Evolutionary conservation across 2,888 invertebrate species (phyloP), one percentile per base, ranked within the genome.

Genomic region (Lampropteryx suffumata): DNA sequence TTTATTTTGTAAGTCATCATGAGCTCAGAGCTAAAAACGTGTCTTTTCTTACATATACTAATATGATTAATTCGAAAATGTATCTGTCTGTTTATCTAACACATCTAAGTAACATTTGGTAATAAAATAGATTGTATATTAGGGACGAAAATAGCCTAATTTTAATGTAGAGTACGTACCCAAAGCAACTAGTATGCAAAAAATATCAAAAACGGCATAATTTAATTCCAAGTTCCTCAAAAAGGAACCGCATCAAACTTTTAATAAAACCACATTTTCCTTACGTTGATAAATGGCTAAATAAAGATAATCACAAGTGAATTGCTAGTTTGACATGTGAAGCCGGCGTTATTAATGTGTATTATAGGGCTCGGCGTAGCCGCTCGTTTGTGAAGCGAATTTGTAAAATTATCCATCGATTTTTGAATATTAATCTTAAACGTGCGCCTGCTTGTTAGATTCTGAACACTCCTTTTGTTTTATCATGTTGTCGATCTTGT

Each of bases 291-390:
- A 85, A 87, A 86, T 82, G 71, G 69, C 77, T 82, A 85, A 86
- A 87, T 90, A 82, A 84, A 86, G 84, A 83, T 88, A 88, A 90
- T 86, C 79, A 76, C 75, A 76, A 71, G 75, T 59, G 78, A 78
- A 89, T 86, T 82, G 83, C 71, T 56, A 70, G 84, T 86, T 88
- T 89, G 89, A 88, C 88, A 88, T 80, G 87, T 67, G 80, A 78
- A 82, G 81, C 79, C 74, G 72, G 64, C 67, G 57, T 83, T 82
- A 90, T 88, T 85, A 83, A 89, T 89, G 88, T 83, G 75, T 87
- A 87, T 89, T 89, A 88, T 83, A 86, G 87, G 71, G 79, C 73
- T 68, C 58, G 67, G 61, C 70, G 78, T 79, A 78, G 73, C 82
- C 80, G 81, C 76, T 83, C 78, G 82, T 80, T 82, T 77, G 76